Base-by-base conservation (phyloP, 2,113 vertebrate species). In the Pterocles gutturalis region DNA sequence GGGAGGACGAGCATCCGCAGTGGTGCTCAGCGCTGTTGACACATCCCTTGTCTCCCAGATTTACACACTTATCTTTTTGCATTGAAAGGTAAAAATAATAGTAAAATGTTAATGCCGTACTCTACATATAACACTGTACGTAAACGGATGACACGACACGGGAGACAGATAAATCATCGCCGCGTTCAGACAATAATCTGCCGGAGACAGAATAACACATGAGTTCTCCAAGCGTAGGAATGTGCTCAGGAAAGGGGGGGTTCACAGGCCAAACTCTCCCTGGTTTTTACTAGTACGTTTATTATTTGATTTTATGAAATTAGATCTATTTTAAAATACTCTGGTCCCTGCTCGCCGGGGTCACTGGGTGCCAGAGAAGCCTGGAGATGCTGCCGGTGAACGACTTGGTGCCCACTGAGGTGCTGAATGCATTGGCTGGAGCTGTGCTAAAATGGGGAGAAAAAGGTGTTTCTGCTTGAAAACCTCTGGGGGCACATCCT, bases 81-180 rank as follows among this genome's bases (percentile, higher is more conserved):
- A 3, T 77, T 93, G 93, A 93, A 96, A 97, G 94, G 96, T 77
- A 94, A 95, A 89, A 95, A 93, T 73, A 97, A 88, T 65, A 96
- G 95, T 94, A 76, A 95, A 96, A 95, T 91, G 95, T 96, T 95
- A 88, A 84, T 87, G 94, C 90, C 13, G 34, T 21, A n/a, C 96
- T 94, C 94, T 92, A 54, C 92, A 10, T 86, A 53, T 34, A 66
- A 67, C 76, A 71, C 83, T 31, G 88, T 93, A 75, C 62, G 28
- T 92, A 90, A 94, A 96, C 29, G 81, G 92, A 49, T 72, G 96
- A 86, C 95, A 82, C 21, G 94, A 65, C 90, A 49, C 7, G 88
- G 94, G 90, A 91, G 88, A 61, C 78, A 88, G 92, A 95, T 93
- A 96, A 97, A 97, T 95, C 96, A 88, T 75, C 0, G 3, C 85